A percentile compares a stretch with the other conserved stretches of the same genome.
phyloP scores from a whole-genome alignment of 2,888 invertebrate species.

The Troilus luridus region DNA sequence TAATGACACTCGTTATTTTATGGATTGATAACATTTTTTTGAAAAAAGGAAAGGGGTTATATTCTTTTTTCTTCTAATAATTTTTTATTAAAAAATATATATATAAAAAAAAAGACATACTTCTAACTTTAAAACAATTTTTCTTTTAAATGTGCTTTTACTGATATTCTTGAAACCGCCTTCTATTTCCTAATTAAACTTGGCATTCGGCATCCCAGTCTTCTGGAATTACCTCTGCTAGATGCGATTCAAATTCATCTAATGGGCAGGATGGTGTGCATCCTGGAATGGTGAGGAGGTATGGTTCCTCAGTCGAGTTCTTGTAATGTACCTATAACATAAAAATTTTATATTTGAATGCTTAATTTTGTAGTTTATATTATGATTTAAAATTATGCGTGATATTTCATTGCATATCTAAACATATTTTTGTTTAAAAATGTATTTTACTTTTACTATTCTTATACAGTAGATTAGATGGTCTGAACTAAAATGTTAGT shows the following conservation, averaged over 20 bases:
- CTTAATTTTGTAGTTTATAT: not conserved
- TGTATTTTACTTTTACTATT: no score
- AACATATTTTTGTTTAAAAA: not conserved
- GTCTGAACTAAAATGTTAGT: no score
- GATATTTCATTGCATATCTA: not conserved
- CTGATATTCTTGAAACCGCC: not conserved
- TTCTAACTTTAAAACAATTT: not conserved
- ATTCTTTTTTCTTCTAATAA: not conserved
- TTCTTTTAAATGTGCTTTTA: not conserved
- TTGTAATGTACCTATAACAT: constrained; percentile 59
- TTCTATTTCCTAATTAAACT: not conserved
- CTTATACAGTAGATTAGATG: no score
- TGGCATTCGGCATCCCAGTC: constrained; percentile 63
- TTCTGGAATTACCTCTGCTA: constrained; percentile 59
- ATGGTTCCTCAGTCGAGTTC: constrained; percentile 57
- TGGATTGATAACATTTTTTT: no score
- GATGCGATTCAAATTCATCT: constrained; percentile 48
- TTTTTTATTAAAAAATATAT: not conserved
- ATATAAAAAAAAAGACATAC: not conserved
- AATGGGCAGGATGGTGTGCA: constrained; percentile 61
- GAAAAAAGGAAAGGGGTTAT: not conserved
- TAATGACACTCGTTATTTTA: no score
- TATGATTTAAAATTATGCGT: not conserved
- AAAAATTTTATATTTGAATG: not conserved
- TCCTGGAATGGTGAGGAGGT: constrained; percentile 70